These are phyloP conservation scores for Hozukius guyotensis DNA, from an alignment of 2,797 vertebrate genomes.

Conservation along the genomic window DNA sequence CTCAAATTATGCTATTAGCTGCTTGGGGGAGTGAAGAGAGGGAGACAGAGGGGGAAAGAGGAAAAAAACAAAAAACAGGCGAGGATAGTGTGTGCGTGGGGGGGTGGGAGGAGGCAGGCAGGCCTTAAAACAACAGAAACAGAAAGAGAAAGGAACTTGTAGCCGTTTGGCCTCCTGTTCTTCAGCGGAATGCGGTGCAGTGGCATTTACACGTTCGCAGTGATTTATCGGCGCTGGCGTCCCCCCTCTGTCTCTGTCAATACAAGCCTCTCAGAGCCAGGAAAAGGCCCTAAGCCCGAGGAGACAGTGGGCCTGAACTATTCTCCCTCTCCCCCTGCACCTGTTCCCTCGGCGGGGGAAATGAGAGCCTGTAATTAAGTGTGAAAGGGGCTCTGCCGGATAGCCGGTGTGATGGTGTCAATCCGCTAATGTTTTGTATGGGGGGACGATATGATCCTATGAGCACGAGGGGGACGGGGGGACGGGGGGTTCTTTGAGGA, in stretches of 20 bases:
- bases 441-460: slow-evolving; percentile 54
- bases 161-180: slow-evolving; percentile 77
- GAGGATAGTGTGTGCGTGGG: slow-evolving; percentile 51
- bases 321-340: slow-evolving; percentile 77
- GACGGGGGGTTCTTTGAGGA: slow-evolving; percentile 27
- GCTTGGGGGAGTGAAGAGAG: slow-evolving; percentile 79
- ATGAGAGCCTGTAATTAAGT: slow-evolving; percentile 81
- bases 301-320: slow-evolving; percentile 75
- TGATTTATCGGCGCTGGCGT: slow-evolving; percentile 80
- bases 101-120: slow-evolving; percentile 25
- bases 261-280: slow-evolving; percentile 72
- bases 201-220: slow-evolving; percentile 80
- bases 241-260: slow-evolving; percentile 68
- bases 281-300: slow-evolving; percentile 79
- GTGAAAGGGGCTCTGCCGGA: slow-evolving; percentile 76
- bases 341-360: slow-evolving; percentile 86
- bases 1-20: slow-evolving; percentile 98
- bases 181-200: slow-evolving; percentile 74
- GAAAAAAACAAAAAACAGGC: slow-evolving; percentile 17
- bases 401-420: slow-evolving; percentile 78
- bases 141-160: slow-evolving; percentile 80
- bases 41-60: slow-evolving; percentile 21
- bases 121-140: slow-evolving; percentile 79
- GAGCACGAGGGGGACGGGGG: slow-evolving; percentile 1
- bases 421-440: slow-evolving; percentile 79